A percentile compares a stretch with the other conserved stretches of the same genome.
phyloP scores from a whole-genome alignment of 2,888 invertebrate species.

The Drosophila aldrichi region DNA sequence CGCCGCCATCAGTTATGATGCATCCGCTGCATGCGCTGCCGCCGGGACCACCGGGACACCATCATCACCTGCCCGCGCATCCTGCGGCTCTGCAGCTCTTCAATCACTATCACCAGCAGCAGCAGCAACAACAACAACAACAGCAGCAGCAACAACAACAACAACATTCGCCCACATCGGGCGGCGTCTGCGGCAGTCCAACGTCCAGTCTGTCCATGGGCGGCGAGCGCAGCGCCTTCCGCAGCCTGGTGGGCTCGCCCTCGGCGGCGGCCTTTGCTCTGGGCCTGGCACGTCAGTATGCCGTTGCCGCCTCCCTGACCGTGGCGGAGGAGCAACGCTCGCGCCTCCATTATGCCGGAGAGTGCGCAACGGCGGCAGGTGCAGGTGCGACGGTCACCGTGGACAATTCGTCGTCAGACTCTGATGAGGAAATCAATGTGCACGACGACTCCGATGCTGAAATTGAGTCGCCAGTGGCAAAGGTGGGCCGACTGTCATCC shows the following conservation, averaged over 20 bases:
- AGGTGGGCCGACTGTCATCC: conserved; percentile 75
- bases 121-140: conserved; percentile 69
- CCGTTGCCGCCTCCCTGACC: conserved; percentile 83
- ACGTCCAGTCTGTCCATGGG: conserved; percentile 88
- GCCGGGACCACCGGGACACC: conserved; percentile 63
- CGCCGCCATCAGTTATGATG: conserved; percentile 61
- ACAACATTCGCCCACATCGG: conserved; percentile 60
- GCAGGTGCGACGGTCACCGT: conserved; percentile 75
- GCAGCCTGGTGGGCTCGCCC: conserved; percentile 89
- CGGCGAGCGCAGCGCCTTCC: conserved; percentile 95
- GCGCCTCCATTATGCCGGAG: conserved; percentile 56
- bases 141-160: conserved; percentile 64
- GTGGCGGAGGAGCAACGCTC: conserved; percentile 82
- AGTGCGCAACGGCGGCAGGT: conserved; percentile 28
- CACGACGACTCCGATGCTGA: conserved; percentile 88
- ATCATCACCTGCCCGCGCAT: conserved; percentile 70
- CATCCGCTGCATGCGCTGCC: conserved; percentile 66
- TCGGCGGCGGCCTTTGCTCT: conserved; percentile 87
- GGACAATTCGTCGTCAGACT: conserved; percentile 82
- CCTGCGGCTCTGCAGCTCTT: conserved; percentile 80
- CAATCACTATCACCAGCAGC: conserved; percentile 80
- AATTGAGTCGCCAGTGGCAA: conserved; percentile 71
- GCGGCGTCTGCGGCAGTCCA: conserved; percentile 60
- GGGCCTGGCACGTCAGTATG: conserved; percentile 83
- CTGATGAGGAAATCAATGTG: conserved; percentile 93